Base-by-base conservation (phyloP, 2,113 vertebrate species). In the Herpailurus yagouaroundi region DNA sequence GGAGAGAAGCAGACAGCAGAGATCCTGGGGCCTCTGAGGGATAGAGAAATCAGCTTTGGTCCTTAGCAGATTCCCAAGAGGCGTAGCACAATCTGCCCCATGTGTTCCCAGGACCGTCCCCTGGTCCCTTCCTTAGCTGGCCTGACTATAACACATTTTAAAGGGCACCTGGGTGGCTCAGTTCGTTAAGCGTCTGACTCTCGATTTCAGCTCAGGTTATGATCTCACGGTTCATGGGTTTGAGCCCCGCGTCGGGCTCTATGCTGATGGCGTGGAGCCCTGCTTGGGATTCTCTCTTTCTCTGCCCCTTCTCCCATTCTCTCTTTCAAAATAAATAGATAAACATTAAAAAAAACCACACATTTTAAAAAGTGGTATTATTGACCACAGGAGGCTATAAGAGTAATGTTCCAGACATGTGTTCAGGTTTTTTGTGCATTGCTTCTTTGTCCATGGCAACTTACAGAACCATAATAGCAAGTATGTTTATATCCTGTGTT, bases 391-490 rank as follows among this genome's bases (percentile, higher is more conserved):
- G 48, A 76, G 31, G 73, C 63, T 50, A 33, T 31, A 60, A 77
- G 36, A 41, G 38, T 27, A 91, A 68, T 66, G 69, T 38, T 41
- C 41, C 41, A 95, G 95, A 21, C 73, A 60, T 6, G 36, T 29
- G 36, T 60, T 77, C n/a, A 16, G 21, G 29, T 73, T 86, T 80
- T 89, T 85, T 36, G 19, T 41, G 0, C 27, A 27, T 16, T 36
- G 57, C 68, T 77, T 93, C 79, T 77, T 91, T 63, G n/a, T 23
- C 81, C 76, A 71, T 66, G 57, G 94, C 93, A 94, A 91, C 69
- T 50, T 29, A 57, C 64, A 86, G 60, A 60, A 10, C n/a, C 84
- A 33, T 33, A 81, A 76, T 15, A 80, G 64, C 38, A 77, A 95
- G 66, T 38, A n/a, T 25, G 23, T 36, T 92, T 74, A 81, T 80